Evolutionary conservation across 2,888 invertebrate species (phyloP).

Genomic region (Melitaea athalia): DNA sequence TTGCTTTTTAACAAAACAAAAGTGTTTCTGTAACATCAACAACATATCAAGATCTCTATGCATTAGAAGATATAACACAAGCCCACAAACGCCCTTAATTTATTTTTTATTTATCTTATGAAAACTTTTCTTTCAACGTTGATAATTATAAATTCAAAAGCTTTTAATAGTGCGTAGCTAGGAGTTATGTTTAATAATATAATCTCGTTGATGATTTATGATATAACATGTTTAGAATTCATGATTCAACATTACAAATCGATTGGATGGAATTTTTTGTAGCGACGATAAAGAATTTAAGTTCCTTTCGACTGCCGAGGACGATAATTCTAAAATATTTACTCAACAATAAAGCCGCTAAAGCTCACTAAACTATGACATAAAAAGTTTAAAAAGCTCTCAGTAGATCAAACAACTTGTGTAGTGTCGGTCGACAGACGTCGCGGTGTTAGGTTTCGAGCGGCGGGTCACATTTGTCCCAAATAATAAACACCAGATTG

Average conservation of each 20-base stretch:
- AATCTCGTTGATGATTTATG: slow-evolving; percentile 25
- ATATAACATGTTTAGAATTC: slow-evolving; percentile 23
- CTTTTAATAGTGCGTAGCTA: slow-evolving; percentile 37
- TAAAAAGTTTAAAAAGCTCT: slow-evolving; percentile 82
- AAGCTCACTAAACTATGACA: slow-evolving; percentile 77
- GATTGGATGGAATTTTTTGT: background rate
- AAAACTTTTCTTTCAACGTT: slow-evolving; percentile 47
- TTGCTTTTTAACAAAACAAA: slow-evolving; percentile 69
- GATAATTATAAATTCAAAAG: slow-evolving; percentile 50
- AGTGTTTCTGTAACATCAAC: slow-evolving; percentile 66
- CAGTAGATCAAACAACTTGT: slow-evolving; percentile 81
- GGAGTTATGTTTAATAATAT: slow-evolving; percentile 33
- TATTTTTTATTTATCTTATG: slow-evolving; percentile 59
- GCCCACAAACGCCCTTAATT: slow-evolving; percentile 52
- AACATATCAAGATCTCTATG: slow-evolving; percentile 60
- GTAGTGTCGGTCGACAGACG: slow-evolving; percentile 74
- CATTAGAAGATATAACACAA: slow-evolving; percentile 53
- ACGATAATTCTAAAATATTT: slow-evolving; percentile 71
- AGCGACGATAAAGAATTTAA: slow-evolving; percentile 54
- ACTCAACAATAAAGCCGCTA: slow-evolving; percentile 77
- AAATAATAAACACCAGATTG: slow-evolving; percentile 81
- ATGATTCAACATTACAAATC: background rate
- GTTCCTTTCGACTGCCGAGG: slow-evolving; percentile 51
- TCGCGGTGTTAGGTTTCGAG: slow-evolving; percentile 69
- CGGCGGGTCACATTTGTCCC: slow-evolving; percentile 77